phyloP scores from a whole-genome alignment of 2,113 vertebrate species.

The Trachemys scripta region DNA sequence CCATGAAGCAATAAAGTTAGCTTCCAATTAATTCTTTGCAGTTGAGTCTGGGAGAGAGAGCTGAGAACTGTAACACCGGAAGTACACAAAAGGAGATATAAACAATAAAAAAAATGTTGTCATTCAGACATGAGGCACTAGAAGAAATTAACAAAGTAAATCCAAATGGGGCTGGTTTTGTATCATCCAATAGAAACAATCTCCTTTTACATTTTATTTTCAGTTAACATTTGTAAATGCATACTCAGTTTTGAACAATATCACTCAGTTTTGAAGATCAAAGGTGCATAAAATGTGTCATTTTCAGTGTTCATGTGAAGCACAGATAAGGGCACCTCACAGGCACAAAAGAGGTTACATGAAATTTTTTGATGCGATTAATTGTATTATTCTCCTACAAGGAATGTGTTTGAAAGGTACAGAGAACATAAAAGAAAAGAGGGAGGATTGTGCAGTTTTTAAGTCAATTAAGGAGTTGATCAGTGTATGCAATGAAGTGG shows the following conservation, averaged over 20 bases:
- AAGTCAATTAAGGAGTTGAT: background rate
- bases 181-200: background rate
- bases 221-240: background rate
- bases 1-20: background rate
- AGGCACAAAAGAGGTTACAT: background rate
- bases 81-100: background rate
- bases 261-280: fast-evolving
- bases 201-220: background rate
- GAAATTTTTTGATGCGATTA: background rate
- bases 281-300: background rate
- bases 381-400: background rate
- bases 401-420: background rate
- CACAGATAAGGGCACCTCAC: background rate
- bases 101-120: background rate
- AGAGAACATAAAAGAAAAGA: background rate
- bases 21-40: background rate
- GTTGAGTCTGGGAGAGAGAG: background rate
- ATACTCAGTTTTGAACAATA: fast-evolving
- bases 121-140: background rate
- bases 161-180: fast-evolving
- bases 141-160: background rate
- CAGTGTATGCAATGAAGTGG: fast-evolving
- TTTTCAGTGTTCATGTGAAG: background rate
- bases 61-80: background rate
- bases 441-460: background rate